These are phyloP conservation scores for Cephus rjabovi DNA, from an alignment of 2,888 invertebrate species.

Conservation along the genomic window DNA sequence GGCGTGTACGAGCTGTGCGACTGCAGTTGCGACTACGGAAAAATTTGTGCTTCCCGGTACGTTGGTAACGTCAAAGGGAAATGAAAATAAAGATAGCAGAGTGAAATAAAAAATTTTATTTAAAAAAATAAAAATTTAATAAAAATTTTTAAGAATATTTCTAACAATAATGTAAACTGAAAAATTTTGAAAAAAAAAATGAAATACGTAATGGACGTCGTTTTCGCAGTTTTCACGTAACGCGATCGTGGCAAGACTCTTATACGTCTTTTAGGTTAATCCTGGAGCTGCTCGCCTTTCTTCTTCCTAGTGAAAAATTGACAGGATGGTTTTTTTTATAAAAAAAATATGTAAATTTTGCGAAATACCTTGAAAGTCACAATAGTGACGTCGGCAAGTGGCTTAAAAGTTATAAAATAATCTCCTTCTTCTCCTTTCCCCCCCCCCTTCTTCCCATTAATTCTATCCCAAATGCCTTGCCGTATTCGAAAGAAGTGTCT, in stretches of 20 bases:
- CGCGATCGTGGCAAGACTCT: conserved; percentile 43
- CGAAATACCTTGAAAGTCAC: conserved; percentile 18
- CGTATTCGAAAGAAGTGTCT: not conserved
- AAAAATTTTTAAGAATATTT: no score
- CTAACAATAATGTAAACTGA: rapidly evolving
- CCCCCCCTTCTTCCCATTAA: not conserved
- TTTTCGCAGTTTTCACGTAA: conserved; percentile 18
- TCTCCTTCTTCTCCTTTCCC: conserved; percentile 20
- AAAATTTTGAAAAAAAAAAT: no score
- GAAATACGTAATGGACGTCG: not conserved
- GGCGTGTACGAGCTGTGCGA: not conserved
- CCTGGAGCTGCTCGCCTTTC: conserved; percentile 9
- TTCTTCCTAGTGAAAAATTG: no score
- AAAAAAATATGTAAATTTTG: no score
- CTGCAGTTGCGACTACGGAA: not conserved
- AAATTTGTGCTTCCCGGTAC: not conserved
- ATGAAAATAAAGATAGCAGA: no score
- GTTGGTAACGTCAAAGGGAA: no score
- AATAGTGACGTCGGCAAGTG: conserved; percentile 41
- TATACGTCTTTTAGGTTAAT: conserved; percentile 49
- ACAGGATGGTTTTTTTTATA: no score
- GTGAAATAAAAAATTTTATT: no score
- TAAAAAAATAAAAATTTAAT: no score
- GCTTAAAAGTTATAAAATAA: conserved; percentile 58
- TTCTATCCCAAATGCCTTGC: not conserved